These are phyloP conservation scores for Heliconius himera DNA, from an alignment of 1,140 invertebrate species.

Conservation along the genomic window DNA sequence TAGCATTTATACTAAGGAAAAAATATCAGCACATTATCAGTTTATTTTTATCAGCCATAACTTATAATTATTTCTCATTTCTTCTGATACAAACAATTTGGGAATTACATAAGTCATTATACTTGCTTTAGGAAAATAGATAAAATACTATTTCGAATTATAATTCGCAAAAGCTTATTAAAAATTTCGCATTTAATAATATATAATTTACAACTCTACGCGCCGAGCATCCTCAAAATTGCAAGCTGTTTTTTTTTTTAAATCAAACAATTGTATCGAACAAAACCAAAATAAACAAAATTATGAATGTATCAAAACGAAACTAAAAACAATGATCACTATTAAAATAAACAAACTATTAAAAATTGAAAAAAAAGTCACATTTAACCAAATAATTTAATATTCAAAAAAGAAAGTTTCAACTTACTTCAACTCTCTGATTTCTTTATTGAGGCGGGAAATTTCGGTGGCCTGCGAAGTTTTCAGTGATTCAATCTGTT, in stretches of 20 bases:
- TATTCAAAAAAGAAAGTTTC: background rate
- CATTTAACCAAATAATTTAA: background rate
- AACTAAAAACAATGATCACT: background rate
- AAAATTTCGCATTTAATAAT: background rate
- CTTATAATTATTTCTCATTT: background rate
- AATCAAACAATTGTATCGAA: background rate
- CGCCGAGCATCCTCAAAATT: background rate
- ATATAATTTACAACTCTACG: background rate
- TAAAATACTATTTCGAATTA: background rate
- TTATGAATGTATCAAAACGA: background rate
- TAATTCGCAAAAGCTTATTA: background rate
- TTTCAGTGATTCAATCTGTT: constrained; percentile 63
- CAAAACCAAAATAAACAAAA: background rate
- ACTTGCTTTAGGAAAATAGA: background rate
- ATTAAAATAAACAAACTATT: too few relatives aligned
- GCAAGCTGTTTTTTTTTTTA: background rate
- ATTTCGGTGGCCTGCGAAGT: constrained; percentile 54
- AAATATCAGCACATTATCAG: too few relatives aligned
- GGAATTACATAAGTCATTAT: background rate
- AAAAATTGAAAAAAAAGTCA: background rate
- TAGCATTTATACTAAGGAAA: too few relatives aligned
- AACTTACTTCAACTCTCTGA: constrained; percentile 69
- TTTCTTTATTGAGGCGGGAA: constrained; percentile 57
- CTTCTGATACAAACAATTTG: too few relatives aligned
- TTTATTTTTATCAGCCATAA: background rate